Evolutionary conservation across 2,113 vertebrate genomes (phyloP).

Genomic region (Notothenia coriiceps): DNA sequence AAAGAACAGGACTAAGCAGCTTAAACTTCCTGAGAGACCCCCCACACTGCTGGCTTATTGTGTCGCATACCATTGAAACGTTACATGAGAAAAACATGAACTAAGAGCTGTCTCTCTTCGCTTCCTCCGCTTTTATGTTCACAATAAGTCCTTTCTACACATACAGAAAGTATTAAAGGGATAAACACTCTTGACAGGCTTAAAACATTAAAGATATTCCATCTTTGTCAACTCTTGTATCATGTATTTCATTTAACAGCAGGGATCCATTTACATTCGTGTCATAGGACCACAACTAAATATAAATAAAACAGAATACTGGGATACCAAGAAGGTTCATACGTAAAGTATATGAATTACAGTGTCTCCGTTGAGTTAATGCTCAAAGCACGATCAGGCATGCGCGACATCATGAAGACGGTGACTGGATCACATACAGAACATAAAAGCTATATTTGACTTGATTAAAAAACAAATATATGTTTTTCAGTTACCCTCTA

Average conservation of each 20-base stretch:
- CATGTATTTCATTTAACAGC: constrained; percentile 1
- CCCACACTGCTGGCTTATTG: constrained; percentile 41
- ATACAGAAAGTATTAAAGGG: constrained; percentile 28
- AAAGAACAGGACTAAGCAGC: constrained; percentile 32
- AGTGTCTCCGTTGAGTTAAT: constrained; percentile 5
- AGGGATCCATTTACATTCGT: constrained; percentile 5
- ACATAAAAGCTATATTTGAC: neutral
- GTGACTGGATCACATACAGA: neutral
- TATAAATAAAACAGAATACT: constrained; percentile 7
- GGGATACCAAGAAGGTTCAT: neutral
- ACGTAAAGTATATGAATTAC: neutral
- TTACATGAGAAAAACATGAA: constrained; percentile 10
- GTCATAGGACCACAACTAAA: neutral
- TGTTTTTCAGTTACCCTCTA: neutral
- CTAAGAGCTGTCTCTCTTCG: constrained; percentile 25
- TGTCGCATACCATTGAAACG: constrained; percentile 49
- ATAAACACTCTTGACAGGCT: constrained; percentile 7
- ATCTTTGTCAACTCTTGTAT: neutral
- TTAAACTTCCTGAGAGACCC: constrained; percentile 53
- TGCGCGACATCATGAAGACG: neutral
- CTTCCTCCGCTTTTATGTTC: constrained; percentile 33
- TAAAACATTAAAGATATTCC: neutral
- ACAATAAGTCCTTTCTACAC: constrained; percentile 22
- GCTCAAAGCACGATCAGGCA: neutral
- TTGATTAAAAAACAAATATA: neutral